Base-by-base conservation (phyloP, 2,113 vertebrate genomes). In the Promerops cafer region DNA sequence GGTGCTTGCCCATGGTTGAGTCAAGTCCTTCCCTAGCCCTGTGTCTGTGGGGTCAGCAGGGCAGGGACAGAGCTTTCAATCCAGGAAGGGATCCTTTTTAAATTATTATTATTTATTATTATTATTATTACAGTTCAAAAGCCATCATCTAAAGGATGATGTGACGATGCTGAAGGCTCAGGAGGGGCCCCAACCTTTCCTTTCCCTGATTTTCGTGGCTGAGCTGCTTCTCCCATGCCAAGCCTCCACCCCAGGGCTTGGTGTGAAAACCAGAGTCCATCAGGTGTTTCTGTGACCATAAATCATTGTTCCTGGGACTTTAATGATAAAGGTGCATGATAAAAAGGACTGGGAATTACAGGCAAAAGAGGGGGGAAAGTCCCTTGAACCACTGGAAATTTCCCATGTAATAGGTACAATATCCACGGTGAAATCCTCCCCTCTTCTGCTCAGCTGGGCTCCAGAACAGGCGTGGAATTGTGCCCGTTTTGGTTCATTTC, bases 381-480 rank as follows among this genome's bases (percentile, higher is more conserved):
- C 5, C 26, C 21, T 20, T 18, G 17, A 45, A 83, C 30, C 9
- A 9, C 26, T 33, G 33, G 21, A 27, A 1, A 1, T 45, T 50
- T 56, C 68, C 54, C 3, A 0, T 8, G 9, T 37, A 2, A 13
- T 5, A 0, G 9, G 10, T 37, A 3, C 10, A 30, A 27, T 11
- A 65, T 11, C 40, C 26, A 7, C 5, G 5, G 45, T 27, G 11
- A 11, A 49, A 6, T 21, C 54, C 10, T 81, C 28, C 9, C n/a
- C 4, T 44, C 4, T 23, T 21, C 23, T 52, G 15, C 56, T 60
- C 59, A 33, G 1, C 14, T 11, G 9, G 13, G 3, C 35, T 28
- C 59, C 27, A 20, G 31, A 59, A 5, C 11, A 26, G 23, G 33
- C 35, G 39, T 54, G 59, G 31, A 22, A 42, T 31, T 60, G 21